Evolutionary conservation across 2,888 invertebrate genomes (phyloP), one percentile per base, ranked within the genome.

Genomic region (Elysia crispata): DNA sequence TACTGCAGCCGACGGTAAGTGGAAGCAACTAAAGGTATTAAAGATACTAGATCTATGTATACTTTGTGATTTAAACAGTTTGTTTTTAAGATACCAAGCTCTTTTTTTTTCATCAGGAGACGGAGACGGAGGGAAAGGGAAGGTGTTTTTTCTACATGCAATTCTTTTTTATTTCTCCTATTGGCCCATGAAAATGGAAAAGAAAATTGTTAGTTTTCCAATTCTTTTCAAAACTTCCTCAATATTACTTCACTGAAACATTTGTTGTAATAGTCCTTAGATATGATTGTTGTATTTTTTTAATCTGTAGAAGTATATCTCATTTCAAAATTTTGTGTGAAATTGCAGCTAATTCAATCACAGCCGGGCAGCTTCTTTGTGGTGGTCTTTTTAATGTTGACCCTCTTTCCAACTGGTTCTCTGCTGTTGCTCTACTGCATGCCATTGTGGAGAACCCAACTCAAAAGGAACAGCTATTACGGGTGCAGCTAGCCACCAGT

Each of bases 371-470:
- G 92, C 93, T 98, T 30, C 93, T 99, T 18, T 98, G 98, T 90
- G 96, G 97, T 0, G 98, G 98, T 0, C 93, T 98, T 33, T 98
- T 98, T 92, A 97, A 96, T 75, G 93, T 94, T 0, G 98, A 98
- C 91, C 94, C 96, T 0, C 93, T 98, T 31, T 97, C 97, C 41
- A 97, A 97, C 92, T 99, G 99, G 99, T 97, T 98, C 93, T 96
- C 98, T 0, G 95, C 97, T 0, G 96, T 98, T 0, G 97, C 97
- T 0, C 93, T 99, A 31, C 95, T 97, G 90, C 97, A 99, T 90
- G 95, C 96, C 0, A 93, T 99, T 28, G 95, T 97, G 8, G 97
- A 97, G 82, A 97, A 97, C 91, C 87, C 89, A 1, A 88, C 89
- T 0, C 92, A 93, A 87, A 97, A 98, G 91, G 98, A 98, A 90